phyloP scores from a whole-genome alignment of 2,797 vertebrate species.

The Heterohyrax brucei region DNA sequence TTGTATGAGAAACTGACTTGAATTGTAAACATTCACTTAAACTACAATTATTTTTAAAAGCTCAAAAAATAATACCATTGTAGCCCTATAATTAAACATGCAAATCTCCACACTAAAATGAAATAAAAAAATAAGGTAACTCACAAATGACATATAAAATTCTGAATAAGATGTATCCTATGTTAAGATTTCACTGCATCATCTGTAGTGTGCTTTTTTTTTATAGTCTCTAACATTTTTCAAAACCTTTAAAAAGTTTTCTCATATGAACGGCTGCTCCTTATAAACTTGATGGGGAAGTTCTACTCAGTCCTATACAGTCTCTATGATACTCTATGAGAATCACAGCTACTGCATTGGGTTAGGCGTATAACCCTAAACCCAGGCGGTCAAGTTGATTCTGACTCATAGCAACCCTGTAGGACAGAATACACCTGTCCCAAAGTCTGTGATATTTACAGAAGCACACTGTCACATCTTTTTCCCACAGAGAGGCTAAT shows the following conservation, averaged over 20 bases:
- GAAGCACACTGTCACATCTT: background rate
- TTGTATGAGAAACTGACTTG: too few species aligned
- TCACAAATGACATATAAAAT: background rate
- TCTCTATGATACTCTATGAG: too few species aligned
- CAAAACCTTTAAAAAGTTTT: conserved; percentile 38
- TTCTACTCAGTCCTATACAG: too few species aligned
- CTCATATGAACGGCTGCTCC: background rate
- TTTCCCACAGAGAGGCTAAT: background rate
- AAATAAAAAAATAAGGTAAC: conserved; percentile 56
- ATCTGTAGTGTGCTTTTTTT: background rate
- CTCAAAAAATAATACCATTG: conserved; percentile 1
- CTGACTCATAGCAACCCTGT: background rate
- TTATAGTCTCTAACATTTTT: background rate
- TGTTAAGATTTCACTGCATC: background rate
- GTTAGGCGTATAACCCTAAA: background rate
- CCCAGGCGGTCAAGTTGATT: background rate
- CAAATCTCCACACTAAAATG: background rate
- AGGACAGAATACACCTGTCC: background rate
- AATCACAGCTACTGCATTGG: too few species aligned
- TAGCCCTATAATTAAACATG: background rate
- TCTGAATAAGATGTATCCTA: conserved; percentile 2
- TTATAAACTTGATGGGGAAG: too few species aligned
- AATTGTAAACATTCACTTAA: too few species aligned
- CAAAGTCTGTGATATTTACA: background rate
- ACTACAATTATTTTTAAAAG: too few species aligned